Evolutionary conservation across 2,888 invertebrate species (phyloP).

Genomic region (Andrena chrysosceles): DNA sequence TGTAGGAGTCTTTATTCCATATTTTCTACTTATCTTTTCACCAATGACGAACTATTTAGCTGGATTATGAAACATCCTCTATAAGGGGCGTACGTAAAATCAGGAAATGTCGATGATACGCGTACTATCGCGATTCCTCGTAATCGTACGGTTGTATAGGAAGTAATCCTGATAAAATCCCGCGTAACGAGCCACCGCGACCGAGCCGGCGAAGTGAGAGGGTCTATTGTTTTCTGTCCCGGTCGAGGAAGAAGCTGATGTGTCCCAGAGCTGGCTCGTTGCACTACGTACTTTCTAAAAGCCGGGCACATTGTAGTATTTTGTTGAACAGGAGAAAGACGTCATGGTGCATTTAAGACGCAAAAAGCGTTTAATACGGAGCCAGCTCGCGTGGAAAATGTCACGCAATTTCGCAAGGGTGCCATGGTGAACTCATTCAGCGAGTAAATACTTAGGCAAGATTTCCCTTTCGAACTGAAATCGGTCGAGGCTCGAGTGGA

Average conservation of each 20-base stretch:
- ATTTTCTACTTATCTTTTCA: slow-evolving; percentile 7
- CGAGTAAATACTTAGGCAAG: neutral
- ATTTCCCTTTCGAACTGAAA: slow-evolving; percentile 1
- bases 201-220: slow-evolving; percentile 14
- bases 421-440: neutral
- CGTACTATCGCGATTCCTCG: slow-evolving; percentile 1
- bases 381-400: slow-evolving; percentile 27
- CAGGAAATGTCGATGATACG: slow-evolving; percentile 29
- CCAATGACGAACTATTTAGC: neutral
- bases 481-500: neutral
- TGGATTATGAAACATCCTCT: neutral
- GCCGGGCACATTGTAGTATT: slow-evolving; percentile 30
- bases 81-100: neutral
- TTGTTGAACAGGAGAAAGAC: slow-evolving; percentile 28
- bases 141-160: slow-evolving; percentile 14
- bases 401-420: slow-evolving; percentile 26
- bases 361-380: slow-evolving; percentile 52
- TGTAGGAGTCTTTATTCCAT: no score
- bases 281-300: slow-evolving; percentile 61
- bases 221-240: slow-evolving; percentile 27
- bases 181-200: slow-evolving; percentile 31
- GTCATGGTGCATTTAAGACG: slow-evolving; percentile 62
- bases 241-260: slow-evolving; percentile 27
- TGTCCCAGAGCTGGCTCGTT: neutral
- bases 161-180: slow-evolving; percentile 36